Evolutionary conservation across 2,888 invertebrate genomes (phyloP).

Genomic region (Eupeodes luniger): DNA sequence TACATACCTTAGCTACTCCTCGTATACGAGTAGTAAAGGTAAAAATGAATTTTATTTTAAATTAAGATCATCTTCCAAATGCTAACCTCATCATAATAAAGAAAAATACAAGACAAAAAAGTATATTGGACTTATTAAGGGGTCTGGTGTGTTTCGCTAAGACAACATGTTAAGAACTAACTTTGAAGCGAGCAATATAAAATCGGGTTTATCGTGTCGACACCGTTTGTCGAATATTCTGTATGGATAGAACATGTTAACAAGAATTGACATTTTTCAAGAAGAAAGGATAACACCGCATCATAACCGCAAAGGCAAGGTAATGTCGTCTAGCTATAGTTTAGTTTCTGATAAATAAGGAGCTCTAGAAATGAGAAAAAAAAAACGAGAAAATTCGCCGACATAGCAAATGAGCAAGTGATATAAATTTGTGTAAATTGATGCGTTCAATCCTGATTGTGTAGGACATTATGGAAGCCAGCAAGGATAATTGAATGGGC

Average conservation of each 20-base stretch:
- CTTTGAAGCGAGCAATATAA: slow-evolving; percentile 67
- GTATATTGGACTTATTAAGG: slow-evolving; percentile 7
- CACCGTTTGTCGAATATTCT: slow-evolving; percentile 15
- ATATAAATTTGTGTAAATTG: slow-evolving; percentile 75
- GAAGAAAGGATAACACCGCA: slow-evolving; percentile 46
- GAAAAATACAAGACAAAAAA: slow-evolving; percentile 22
- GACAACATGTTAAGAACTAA: slow-evolving; percentile 56
- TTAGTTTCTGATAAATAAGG: slow-evolving; percentile 3
- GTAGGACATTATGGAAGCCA: slow-evolving; percentile 50
- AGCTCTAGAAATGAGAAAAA: slow-evolving; percentile 6
- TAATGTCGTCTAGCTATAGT: neutral
- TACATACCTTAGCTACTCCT: too few relatives aligned
- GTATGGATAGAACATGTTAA: slow-evolving; percentile 45
- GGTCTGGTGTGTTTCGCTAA: slow-evolving; percentile 27
- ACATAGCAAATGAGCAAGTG: slow-evolving; percentile 71
- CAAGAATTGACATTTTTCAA: slow-evolving; percentile 69
- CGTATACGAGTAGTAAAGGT: slow-evolving; percentile 56
- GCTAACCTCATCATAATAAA: slow-evolving; percentile 43
- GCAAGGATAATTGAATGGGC: slow-evolving; percentile 71
- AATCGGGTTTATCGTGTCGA: slow-evolving; percentile 44
- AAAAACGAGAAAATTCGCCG: slow-evolving; percentile 45
- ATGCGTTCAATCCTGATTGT: slow-evolving; percentile 64
- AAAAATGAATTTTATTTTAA: slow-evolving; percentile 58
- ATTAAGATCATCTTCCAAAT: slow-evolving; percentile 52
- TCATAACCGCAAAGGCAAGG: neutral